Evolutionary conservation across 2,888 invertebrate species (phyloP).

Genomic region (Rhingia rostrata): DNA sequence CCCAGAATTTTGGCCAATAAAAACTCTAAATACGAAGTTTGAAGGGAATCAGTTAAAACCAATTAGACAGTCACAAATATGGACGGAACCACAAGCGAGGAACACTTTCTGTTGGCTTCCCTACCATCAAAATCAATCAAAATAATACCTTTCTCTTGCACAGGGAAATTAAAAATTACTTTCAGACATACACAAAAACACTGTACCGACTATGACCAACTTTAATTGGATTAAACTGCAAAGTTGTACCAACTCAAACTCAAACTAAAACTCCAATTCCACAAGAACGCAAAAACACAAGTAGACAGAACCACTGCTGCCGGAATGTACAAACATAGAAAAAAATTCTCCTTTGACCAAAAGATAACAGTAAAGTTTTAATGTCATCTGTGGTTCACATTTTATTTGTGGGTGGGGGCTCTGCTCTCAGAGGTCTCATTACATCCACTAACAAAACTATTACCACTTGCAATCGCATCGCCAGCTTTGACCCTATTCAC

Average conservation of each 20-base stretch:
- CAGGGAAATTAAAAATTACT: background rate
- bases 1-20: too few relatives aligned
- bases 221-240: constrained; percentile 47
- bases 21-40: too few relatives aligned
- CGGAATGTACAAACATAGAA: constrained; percentile 13
- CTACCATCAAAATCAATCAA: too few relatives aligned
- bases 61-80: too few relatives aligned
- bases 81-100: too few relatives aligned
- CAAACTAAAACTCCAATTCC: background rate
- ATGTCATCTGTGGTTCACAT: constrained; percentile 68
- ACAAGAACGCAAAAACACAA: background rate
- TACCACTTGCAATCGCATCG: constrained; percentile 40
- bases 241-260: constrained; percentile 31
- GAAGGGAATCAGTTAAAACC: too few relatives aligned
- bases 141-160: too few relatives aligned
- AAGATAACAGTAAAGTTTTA: constrained; percentile 64
- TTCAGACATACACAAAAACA: constrained; percentile 13
- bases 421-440: constrained; percentile 53
- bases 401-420: constrained; percentile 22
- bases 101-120: too few relatives aligned
- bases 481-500: constrained; percentile 46
- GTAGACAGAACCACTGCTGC: background rate
- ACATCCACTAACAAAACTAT: constrained; percentile 51
- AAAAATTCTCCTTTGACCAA: constrained; percentile 52
- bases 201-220: constrained; percentile 23